Base-by-base conservation (phyloP, 2,888 invertebrate genomes). In the Lithophane ornitopus region DNA sequence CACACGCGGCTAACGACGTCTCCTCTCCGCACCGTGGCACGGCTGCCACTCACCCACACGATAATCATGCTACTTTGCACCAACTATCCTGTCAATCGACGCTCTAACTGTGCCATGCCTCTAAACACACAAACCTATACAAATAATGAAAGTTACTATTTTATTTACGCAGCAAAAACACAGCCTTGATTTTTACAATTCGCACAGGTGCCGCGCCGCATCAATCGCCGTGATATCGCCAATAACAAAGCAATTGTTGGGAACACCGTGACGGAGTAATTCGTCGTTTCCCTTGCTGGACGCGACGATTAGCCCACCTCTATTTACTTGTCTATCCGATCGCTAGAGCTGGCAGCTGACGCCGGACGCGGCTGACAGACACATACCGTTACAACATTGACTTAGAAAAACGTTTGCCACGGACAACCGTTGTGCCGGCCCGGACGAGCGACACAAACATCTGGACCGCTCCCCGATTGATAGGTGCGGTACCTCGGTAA, bases 321-420 rank as follows among this genome's bases (percentile, higher is more conserved):
- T 95, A 96, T 96, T 96, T 96, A 96, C 93, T 96, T 96, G 96
- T 96, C 96, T 93, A 93, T 95, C 95, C 90, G 90, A 89, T 90
- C 87, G 89, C 91, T 90, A 88, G 93, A 94, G 92, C 93, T 95
- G 96, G 95, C 96, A 96, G 95, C 96, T 95, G 96, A 95, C 95
- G 92, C 94, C 95, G 94, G 93, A 94, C 91, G 92, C 90, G 94
- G 90, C 93, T 93, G 94, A 94, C 95, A 95, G 94, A 93, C 95
- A 93, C 93, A 94, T 94, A 94, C 96, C 95, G 96, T 96, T 96
- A 94, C 95, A 92, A 92, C 93, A 93, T 92, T 91, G 94, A 94
- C 96, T 96, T 96, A 96, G 96, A 96, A 96, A 96, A 96, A 95
- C 95, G 94, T 95, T 96, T 94, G 96, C 91, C 91, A 90, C 91